phyloP scores from a whole-genome alignment of 2,888 invertebrate species.

The Sesia apiformis region DNA sequence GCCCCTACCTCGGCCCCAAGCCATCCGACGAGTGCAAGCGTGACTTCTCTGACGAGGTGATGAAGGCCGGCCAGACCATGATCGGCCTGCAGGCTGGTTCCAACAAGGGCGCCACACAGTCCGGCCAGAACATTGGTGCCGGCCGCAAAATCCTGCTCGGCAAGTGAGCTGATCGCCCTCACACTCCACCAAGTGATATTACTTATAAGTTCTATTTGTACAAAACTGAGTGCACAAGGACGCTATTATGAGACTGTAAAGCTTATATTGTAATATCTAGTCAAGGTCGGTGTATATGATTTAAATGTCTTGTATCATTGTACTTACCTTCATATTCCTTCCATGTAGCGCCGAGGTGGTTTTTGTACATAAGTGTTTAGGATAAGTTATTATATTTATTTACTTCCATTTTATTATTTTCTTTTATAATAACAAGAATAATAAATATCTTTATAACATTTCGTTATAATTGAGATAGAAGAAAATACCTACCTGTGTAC shows the following conservation, averaged over 20 bases:
- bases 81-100: constrained; percentile 96
- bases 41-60: constrained; percentile 93
- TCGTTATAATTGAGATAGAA: not conserved
- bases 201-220: constrained; percentile 61
- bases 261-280: constrained; percentile 36
- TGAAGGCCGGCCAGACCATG: constrained; percentile 90
- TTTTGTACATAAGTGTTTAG: constrained; percentile 56
- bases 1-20: constrained; percentile 94
- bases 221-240: constrained; percentile 56
- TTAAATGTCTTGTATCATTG: constrained; percentile 16
- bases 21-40: constrained; percentile 95
- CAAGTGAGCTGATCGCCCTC: constrained; percentile 76
- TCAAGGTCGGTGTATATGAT: constrained; percentile 37
- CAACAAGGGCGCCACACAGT: constrained; percentile 96
- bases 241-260: constrained; percentile 52
- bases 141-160: constrained; percentile 92
- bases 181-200: constrained; percentile 58
- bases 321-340: constrained; percentile 29
- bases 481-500: no score
- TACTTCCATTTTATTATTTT: constrained; percentile 64
- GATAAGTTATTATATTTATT: constrained; percentile 54
- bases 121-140: constrained; percentile 92
- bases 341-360: constrained; percentile 55
- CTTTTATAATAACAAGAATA: constrained; percentile 55
- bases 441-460: not conserved